Conservation (phyloP, 1,140 invertebrate genomes). For the Heterodera schachtii region DNA sequence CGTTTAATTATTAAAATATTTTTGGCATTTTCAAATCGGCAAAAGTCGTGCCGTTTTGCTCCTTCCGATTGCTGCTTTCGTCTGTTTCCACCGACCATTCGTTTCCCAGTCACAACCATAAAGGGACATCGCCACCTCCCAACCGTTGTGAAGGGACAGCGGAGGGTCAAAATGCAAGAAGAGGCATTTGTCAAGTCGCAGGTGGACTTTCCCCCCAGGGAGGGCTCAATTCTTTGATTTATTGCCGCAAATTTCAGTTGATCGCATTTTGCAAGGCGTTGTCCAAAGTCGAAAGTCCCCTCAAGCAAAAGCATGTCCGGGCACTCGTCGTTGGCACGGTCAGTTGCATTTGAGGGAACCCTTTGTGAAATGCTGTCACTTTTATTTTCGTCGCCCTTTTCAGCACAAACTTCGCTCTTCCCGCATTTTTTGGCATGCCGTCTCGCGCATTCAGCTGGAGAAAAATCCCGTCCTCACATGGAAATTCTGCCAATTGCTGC, state of each 20-base stretch:
- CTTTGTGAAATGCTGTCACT: neutral
- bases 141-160: neutral
- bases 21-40: too few relatives aligned
- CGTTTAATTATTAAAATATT: too few relatives aligned
- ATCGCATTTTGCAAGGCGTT: constrained; percentile 61
- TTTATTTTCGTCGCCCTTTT: neutral
- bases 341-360: neutral
- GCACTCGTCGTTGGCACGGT: constrained; percentile 61
- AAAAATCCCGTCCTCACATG: constrained; percentile 82
- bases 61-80: too few relatives aligned
- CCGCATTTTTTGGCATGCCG: constrained; percentile 60
- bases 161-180: constrained; percentile 21
- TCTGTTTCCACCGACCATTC: too few relatives aligned
- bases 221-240: constrained; percentile 17
- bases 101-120: too few relatives aligned
- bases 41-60: too few relatives aligned
- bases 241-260: constrained; percentile 47
- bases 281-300: constrained; percentile 60
- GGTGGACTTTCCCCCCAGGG: neutral
- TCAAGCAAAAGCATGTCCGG: constrained; percentile 64
- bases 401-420: constrained; percentile 60
- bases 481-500: constrained; percentile 97
- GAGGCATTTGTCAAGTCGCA: constrained; percentile 29
- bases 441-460: constrained; percentile 60
- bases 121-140: too few relatives aligned